Percentiles rank a stretch among this genome's conserved stretches.
Evolutionary conservation across 2,888 invertebrate species (phyloP).

Genomic region (Blastobasis adustella): DNA sequence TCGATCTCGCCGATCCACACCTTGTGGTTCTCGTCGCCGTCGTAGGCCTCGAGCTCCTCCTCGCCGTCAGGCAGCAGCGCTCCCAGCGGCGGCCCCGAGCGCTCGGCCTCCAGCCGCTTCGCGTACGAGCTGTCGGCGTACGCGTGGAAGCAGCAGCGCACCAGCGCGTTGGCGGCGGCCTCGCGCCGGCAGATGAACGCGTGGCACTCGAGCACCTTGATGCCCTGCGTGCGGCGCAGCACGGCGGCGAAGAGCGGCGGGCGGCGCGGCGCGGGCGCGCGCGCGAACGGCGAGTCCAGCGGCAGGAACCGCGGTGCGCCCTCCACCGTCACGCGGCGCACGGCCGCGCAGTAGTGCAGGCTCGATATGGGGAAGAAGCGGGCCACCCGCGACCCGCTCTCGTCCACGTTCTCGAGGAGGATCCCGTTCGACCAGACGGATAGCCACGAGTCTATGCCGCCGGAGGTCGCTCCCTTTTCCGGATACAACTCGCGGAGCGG

Average conservation of each 20-base stretch:
- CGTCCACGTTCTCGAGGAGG: constrained; percentile 95
- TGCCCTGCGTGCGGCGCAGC: constrained; percentile 94
- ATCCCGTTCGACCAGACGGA: constrained; percentile 98
- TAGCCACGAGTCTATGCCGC: constrained; percentile 96
- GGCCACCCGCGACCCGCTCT: constrained; percentile 94
- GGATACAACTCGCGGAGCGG: constrained; percentile 97
- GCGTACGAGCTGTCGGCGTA: constrained; percentile 97
- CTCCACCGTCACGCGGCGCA: constrained; percentile 87
- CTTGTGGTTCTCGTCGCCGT: constrained; percentile 95
- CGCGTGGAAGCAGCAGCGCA: constrained; percentile 97
- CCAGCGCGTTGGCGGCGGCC: constrained; percentile 97
- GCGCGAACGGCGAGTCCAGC: constrained; percentile 96
- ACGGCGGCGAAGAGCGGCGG: constrained; percentile 98
- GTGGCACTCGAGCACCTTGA: constrained; percentile 98
- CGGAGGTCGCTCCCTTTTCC: constrained; percentile 91
- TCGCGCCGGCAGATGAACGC: constrained; percentile 98
- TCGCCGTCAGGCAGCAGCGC: constrained; percentile 64
- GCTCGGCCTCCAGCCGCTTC: constrained; percentile 82
- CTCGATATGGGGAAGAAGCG: constrained; percentile 97
- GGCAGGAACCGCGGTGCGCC: constrained; percentile 92
- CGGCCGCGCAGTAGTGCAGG: constrained; percentile 96
- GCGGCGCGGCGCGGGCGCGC: constrained; percentile 93
- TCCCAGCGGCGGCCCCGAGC: constrained; percentile 52
- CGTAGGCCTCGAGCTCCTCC: constrained; percentile 89
- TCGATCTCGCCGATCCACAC: constrained; percentile 92